phyloP scores from a whole-genome alignment of 2,888 invertebrate species.

The Neocrepidodera transversa region DNA sequence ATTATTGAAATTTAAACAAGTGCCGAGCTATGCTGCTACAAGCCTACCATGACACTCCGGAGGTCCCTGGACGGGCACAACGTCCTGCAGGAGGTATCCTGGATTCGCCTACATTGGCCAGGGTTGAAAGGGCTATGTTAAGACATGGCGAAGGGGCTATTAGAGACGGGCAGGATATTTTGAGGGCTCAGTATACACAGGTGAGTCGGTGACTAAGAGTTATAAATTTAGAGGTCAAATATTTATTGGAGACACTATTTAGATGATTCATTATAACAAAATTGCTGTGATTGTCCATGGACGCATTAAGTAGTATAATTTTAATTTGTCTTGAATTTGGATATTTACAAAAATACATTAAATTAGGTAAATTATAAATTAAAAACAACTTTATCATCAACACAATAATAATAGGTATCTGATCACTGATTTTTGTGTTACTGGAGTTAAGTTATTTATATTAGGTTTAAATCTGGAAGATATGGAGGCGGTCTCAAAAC shows the following conservation, averaged over 20 bases:
- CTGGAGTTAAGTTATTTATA: too few species aligned
- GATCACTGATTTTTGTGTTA: too few species aligned
- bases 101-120: conserved; percentile 68
- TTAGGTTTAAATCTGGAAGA: too few species aligned
- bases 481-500: too few species aligned
- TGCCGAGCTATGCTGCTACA: conserved; percentile 51
- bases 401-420: too few species aligned
- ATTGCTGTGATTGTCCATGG: too few species aligned
- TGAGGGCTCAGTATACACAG: conserved; percentile 56
- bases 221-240: not conserved
- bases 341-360: too few species aligned
- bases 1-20: conserved; percentile 10
- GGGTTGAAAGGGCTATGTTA: conserved; percentile 67
- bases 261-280: too few species aligned
- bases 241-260: not conserved
- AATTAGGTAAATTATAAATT: too few species aligned
- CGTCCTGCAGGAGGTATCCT: conserved; percentile 60
- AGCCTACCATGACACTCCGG: conserved; percentile 43
- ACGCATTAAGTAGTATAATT: too few species aligned
- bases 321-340: too few species aligned
- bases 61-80: conserved; percentile 38
- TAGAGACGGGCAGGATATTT: conserved; percentile 51
- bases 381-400: too few species aligned
- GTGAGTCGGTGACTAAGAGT: conserved; percentile 37
- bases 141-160: conserved; percentile 61